Base-by-base conservation (phyloP, 2,113 vertebrate species). In the Neodon shergylaensis region DNA sequence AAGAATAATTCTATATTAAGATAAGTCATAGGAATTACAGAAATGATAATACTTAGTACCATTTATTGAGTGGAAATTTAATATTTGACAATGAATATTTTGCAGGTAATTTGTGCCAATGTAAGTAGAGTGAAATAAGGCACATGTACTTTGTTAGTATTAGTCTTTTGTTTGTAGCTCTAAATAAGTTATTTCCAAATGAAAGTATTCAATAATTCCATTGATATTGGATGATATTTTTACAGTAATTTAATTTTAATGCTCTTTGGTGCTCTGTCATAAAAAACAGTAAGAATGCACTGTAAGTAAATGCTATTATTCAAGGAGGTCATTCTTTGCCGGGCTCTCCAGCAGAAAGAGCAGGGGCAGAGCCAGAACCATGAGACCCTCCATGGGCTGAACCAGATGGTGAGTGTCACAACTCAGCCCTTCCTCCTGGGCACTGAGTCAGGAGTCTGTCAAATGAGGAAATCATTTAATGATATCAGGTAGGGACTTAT, bases 181-280 rank as follows among this genome's bases (percentile, higher is more conserved):
- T 65, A 78, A 91, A 73, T 42, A 88, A 84, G 42, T 89, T n/a
- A 89, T 81, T 73, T 92, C 28, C 47, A 84, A 78, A 81, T 79
- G 8, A 89, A 89, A 78, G 33, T 61, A 88, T 86, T 90, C 94
- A 78, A 96, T 21, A 12, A 61, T 4, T 96, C 42, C 96, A 86
- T 7, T 95, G 73, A 96, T 96, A 86, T 31, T 28, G 52, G 14
- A 2, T 96, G 79, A 97, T 44, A 84, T 31, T 47, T 47, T 54
- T 79, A 79, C 6, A 36, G 31, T 22, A 58, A 36, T n/a, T n/a
- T 58, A 58, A 24, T 19, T 63, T 44, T 84, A 39, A 19, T 19
- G 28, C 61, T 84, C 1, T 24, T 65, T 44, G n/a, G 26, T 84
- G 26, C 16, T 4, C 28, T 85, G 47, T 24, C 24, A 61, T 24